Base-by-base conservation (phyloP, 2,888 invertebrate species). In the Erpobdella octoculata region DNA sequence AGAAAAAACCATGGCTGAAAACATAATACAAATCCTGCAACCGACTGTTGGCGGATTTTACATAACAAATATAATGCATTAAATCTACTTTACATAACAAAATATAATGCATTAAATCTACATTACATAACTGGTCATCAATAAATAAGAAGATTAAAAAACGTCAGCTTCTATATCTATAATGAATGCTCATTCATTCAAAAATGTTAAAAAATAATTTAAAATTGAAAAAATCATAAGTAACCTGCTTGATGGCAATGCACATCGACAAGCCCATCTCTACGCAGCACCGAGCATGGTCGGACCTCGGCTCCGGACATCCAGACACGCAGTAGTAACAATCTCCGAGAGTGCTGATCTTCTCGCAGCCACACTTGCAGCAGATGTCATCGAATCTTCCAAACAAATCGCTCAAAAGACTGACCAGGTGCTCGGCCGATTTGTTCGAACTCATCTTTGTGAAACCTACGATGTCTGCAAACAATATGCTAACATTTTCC, bases 221-320 rank as follows among this genome's bases (percentile, higher is more conserved):
- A 41, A 41, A 41, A 41, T n/a, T 41, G 46, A 12, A 41, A 15
- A 41, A 41, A n/a, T 41, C 46, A 41, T n/a, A n/a, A n/a, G n/a
- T 9, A 82, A 96, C 97, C 79, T 92, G 89, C 68, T 80, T 77
- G 73, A 83, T 84, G 25, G 83, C 83, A 78, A 89, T 89, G 77
- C 95, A 93, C 95, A 96, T 96, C 76, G 84, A 91, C 73, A 95
- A 85, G 31, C 96, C 96, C 95, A 97, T 95, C 85, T 94, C 92
- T 0, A 96, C 92, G 82, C 94, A 94, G 82, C 93, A 92, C 76
- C 89, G 89, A 0, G 96, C 96, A 83, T 97, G 96, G 84, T 95
- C 94, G 0, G 88, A 86, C 72, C 90, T 86, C 0, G 93, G 91
- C 79, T 93, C 92, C 0, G 96, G 96, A 82, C 96, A 97, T 0